Evolutionary conservation across 2,797 vertebrate species (phyloP).

Genomic region (Malurus leucopterus): DNA sequence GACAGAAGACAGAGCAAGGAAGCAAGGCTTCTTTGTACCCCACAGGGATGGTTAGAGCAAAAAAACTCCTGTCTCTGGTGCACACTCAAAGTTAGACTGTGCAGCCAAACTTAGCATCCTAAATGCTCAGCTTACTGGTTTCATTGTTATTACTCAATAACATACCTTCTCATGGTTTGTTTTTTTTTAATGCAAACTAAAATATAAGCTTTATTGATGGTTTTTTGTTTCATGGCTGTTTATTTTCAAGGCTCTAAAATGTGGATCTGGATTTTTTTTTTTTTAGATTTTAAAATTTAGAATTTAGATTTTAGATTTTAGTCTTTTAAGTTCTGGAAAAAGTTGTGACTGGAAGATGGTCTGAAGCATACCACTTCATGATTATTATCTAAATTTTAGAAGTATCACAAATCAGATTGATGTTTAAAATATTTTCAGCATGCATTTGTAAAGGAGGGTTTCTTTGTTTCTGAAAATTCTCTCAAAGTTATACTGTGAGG

Average conservation of each 20-base stretch:
- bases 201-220: not conserved
- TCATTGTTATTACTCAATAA: not conserved
- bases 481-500: slow-evolving; percentile 23
- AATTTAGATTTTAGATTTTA: not conserved
- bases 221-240: not conserved
- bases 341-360: not conserved
- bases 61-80: not conserved
- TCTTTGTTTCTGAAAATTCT: slow-evolving; percentile 20
- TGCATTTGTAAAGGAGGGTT: not conserved
- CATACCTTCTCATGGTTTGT: not conserved
- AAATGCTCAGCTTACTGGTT: not conserved
- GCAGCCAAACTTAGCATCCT: not conserved
- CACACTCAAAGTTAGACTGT: not conserved
- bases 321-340: not conserved
- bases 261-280: not conserved
- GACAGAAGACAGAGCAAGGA: not conserved
- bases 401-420: not conserved
- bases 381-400: slow-evolving; percentile 4
- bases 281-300: no score
- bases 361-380: not conserved
- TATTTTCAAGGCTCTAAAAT: not conserved
- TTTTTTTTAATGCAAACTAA: not conserved
- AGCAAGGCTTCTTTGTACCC: not conserved
- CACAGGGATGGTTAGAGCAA: not conserved
- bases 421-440: slow-evolving; percentile 21